These are phyloP conservation scores for Lindbergichthys nudifrons DNA, from an alignment of 2,797 vertebrate species.

Conservation along the genomic window DNA sequence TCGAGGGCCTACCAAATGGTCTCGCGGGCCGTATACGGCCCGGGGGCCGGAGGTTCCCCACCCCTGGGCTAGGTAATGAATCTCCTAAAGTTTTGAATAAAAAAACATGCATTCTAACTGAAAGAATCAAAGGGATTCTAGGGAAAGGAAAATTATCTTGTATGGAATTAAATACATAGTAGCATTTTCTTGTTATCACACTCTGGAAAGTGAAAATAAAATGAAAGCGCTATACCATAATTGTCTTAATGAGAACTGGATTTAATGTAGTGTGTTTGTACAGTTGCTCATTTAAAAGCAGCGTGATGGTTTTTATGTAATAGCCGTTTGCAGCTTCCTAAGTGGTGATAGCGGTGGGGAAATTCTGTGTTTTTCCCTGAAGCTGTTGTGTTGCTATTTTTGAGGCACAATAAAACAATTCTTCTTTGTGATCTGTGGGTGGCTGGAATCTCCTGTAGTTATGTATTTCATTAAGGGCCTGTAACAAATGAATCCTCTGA, in stretches of 20 bases:
- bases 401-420: conserved; percentile 51
- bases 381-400: conserved; percentile 41
- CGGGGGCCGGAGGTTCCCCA: no score
- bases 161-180: background rate
- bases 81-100: background rate
- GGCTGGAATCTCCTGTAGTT: conserved; percentile 57
- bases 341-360: conserved; percentile 15
- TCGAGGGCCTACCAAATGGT: no score
- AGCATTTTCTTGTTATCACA: background rate
- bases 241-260: background rate
- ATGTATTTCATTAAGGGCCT: conserved; percentile 48
- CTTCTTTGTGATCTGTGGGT: conserved; percentile 54
- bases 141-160: background rate
- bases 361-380: conserved; percentile 16
- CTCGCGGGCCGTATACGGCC: no score
- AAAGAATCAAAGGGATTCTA: background rate
- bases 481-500: conserved; percentile 35
- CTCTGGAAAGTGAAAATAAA: no score
- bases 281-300: conserved; percentile 4
- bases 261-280: conserved; percentile 20
- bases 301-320: conserved; percentile 18
- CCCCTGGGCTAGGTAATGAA: background rate
- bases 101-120: background rate
- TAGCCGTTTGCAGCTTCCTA: conserved; percentile 23
- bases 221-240: background rate